These are phyloP conservation scores for Aradophagus sp. DNA, from an alignment of 1,140 invertebrate species.

Conservation along the genomic window DNA sequence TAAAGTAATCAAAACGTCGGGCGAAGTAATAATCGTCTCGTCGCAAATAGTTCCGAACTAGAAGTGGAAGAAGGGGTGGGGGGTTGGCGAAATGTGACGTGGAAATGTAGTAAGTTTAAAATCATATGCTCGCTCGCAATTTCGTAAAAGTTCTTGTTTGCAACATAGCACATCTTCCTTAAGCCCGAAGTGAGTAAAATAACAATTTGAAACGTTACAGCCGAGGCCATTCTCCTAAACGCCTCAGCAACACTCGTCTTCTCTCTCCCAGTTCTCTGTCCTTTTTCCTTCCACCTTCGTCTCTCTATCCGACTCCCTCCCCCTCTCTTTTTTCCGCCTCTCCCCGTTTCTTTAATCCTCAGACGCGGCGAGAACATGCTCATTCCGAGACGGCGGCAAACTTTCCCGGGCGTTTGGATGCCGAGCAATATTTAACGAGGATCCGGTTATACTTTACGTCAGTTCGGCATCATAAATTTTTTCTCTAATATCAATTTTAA, in stretches of 20 bases:
- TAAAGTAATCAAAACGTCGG: not conserved
- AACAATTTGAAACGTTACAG: conserved; percentile 48
- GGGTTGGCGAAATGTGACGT: conserved; percentile 32
- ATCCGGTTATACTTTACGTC: conserved; percentile 43
- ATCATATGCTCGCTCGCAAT: conserved; percentile 41
- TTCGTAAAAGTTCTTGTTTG: conserved; percentile 40
- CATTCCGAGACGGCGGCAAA: conserved; percentile 37
- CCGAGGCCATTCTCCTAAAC: conserved; percentile 31
- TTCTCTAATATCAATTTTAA: conserved; percentile 45
- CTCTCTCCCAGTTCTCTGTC: not conserved
- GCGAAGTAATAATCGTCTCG: too few species aligned
- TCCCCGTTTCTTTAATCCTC: conserved; percentile 49
- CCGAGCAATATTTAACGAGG: conserved; percentile 36
- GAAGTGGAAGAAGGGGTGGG: too few species aligned
- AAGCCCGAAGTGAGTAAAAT: conserved; percentile 44
- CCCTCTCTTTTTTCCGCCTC: not conserved
- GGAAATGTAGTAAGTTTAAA: conserved; percentile 36
- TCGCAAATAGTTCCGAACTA: too few species aligned
- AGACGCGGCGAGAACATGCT: conserved; percentile 36
- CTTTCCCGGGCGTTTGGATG: conserved; percentile 21
- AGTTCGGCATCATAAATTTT: too few species aligned
- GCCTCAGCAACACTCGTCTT: conserved; percentile 35
- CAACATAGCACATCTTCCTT: conserved; percentile 42
- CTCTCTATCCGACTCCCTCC: too few species aligned
- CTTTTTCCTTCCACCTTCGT: conserved; percentile 1